A percentile compares a stretch with the other conserved stretches of the same genome.
Evolutionary conservation across 2,888 invertebrate genomes (phyloP).

Genomic region (Dynastes hyllus): DNA sequence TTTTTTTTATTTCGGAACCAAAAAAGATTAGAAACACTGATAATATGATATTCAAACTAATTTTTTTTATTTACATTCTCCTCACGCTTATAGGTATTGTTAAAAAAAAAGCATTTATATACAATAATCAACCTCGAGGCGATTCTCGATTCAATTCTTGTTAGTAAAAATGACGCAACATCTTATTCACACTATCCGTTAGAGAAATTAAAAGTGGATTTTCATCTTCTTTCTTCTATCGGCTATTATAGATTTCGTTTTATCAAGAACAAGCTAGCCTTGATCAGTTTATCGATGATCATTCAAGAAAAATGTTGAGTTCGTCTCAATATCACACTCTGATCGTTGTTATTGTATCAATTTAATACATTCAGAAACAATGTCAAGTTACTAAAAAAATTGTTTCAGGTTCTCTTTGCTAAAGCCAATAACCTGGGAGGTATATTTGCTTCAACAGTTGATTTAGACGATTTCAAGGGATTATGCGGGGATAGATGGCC

Average conservation of each 20-base stretch:
- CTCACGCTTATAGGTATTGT: too few relatives aligned
- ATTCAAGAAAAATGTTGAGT: too few relatives aligned
- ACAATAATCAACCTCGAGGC: not conserved
- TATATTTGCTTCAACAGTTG: constrained; percentile 81
- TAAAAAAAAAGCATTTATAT: too few relatives aligned
- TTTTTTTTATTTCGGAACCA: too few relatives aligned
- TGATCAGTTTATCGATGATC: not conserved
- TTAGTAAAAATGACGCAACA: not conserved
- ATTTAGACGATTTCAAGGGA: constrained; percentile 86
- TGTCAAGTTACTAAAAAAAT: not conserved
- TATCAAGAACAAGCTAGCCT: not conserved
- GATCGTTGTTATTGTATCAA: too few relatives aligned
- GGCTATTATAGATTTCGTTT: not conserved
- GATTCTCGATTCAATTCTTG: not conserved
- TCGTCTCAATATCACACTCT: too few relatives aligned
- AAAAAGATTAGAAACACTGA: too few relatives aligned
- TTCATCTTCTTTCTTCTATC: not conserved
- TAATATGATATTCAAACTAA: too few relatives aligned
- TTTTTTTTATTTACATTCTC: not conserved
- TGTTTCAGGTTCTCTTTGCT: constrained; percentile 77
- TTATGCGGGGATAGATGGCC: constrained; percentile 84
- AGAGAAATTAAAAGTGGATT: not conserved
- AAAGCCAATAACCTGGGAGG: constrained; percentile 80
- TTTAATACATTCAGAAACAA: too few relatives aligned
- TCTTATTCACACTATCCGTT: not conserved